phyloP scores from a whole-genome alignment of 2,797 vertebrate genomes.

The Leontopithecus rosalia region DNA sequence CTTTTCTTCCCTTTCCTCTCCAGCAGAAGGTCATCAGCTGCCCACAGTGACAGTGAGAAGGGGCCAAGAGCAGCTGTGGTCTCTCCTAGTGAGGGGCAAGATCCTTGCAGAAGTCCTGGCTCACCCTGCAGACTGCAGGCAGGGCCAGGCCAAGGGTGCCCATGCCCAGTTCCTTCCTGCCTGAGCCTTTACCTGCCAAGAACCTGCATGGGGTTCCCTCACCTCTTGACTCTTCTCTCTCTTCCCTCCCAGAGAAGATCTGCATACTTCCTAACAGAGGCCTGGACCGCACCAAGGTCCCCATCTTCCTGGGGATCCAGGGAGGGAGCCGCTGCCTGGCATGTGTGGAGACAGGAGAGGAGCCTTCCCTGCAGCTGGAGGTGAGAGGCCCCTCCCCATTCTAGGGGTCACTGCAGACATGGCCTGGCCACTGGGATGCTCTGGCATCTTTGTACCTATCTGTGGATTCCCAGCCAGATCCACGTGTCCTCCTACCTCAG shows the following conservation, averaged over 20 bases:
- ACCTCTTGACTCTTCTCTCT: neutral
- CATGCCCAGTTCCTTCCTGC: neutral
- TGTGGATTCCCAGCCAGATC: neutral
- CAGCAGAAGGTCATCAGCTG: neutral
- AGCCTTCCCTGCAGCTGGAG: slow-evolving; percentile 72
- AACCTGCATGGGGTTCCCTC: neutral
- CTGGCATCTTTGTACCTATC: neutral
- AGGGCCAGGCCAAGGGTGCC: neutral
- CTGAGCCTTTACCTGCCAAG: neutral
- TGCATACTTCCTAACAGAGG: slow-evolving; percentile 74
- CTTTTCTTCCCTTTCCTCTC: neutral
- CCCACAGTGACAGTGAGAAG: neutral
- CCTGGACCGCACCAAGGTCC: slow-evolving; percentile 64
- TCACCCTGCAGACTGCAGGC: neutral
- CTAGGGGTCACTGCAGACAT: neutral
- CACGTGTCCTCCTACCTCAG: accelerated
- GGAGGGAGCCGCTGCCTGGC: slow-evolving; percentile 74
- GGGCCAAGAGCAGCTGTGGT: neutral
- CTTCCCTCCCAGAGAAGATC: slow-evolving; percentile 63
- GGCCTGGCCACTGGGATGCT: neutral
- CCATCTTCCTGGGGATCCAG: slow-evolving; percentile 73
- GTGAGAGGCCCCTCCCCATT: neutral
- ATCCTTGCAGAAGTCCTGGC: neutral
- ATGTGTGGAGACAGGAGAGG: slow-evolving; percentile 62
- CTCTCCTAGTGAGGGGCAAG: neutral